phyloP scores from a whole-genome alignment of 1,140 invertebrate genomes.

The Drosophila tani region DNA sequence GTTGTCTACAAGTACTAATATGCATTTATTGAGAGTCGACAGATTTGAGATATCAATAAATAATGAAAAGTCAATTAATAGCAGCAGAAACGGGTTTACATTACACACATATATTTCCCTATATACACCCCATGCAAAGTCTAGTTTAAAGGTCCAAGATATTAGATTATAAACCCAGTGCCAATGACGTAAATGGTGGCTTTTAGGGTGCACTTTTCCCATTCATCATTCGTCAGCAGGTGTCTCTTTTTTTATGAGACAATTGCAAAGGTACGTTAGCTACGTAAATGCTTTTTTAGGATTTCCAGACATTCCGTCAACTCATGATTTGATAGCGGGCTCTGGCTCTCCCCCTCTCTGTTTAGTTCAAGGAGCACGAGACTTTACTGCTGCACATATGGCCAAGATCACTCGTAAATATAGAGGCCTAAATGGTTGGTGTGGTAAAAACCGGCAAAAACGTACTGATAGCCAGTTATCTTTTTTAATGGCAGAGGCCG shows the following conservation, averaged over 20 bases:
- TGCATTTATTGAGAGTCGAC: constrained; percentile 27
- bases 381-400: constrained; percentile 17
- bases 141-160: constrained; percentile 4
- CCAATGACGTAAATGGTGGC: constrained; percentile 3
- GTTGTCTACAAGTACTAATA: constrained; percentile 8
- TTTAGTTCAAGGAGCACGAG: constrained; percentile 15
- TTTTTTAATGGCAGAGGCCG: constrained; percentile 18
- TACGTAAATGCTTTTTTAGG: constrained; percentile 9
- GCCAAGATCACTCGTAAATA: constrained; percentile 37
- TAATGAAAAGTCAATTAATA: constrained; percentile 20
- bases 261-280: not conserved
- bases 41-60: constrained; percentile 31
- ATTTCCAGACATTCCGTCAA: constrained; percentile 18
- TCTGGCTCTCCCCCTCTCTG: not conserved
- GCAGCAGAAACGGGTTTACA: constrained; percentile 21
- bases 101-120: not conserved
- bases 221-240: constrained; percentile 1
- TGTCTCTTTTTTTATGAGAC: constrained; percentile 12
- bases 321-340: constrained; percentile 11
- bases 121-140: not conserved
- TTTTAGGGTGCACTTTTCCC: constrained; percentile 3
- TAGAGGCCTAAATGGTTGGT: constrained; percentile 9
- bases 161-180: not conserved
- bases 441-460: constrained; percentile 34
- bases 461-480: constrained; percentile 41